These are phyloP conservation scores for Labeo calbasu DNA, from an alignment of 2,797 vertebrate species.

Conservation along the genomic window DNA sequence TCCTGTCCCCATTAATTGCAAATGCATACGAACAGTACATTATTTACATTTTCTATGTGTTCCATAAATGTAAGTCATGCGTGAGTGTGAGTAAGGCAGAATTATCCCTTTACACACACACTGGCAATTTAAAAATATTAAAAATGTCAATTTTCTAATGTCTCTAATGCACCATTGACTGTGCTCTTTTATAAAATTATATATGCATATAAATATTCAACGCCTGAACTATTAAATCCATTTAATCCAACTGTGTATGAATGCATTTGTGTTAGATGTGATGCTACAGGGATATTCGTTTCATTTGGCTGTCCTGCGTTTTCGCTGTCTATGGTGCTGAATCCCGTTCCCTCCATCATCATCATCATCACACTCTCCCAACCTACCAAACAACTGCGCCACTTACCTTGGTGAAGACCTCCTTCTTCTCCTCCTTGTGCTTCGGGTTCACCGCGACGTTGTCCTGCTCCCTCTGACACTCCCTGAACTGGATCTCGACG, in stretches of 20 bases:
- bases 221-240: background rate
- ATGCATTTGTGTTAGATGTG: background rate
- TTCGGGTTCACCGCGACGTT: slow-evolving; percentile 66
- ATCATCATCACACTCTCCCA: slow-evolving; percentile 8
- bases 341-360: slow-evolving; percentile 57
- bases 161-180: background rate
- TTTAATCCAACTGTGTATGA: background rate
- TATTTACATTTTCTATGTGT: background rate
- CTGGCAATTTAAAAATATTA: no score
- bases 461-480: slow-evolving; percentile 77
- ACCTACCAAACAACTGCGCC: slow-evolving; percentile 6
- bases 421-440: slow-evolving; percentile 83
- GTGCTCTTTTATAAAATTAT: no score
- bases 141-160: background rate
- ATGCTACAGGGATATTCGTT: background rate
- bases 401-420: slow-evolving; percentile 80
- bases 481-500: slow-evolving; percentile 80
- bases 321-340: slow-evolving; percentile 85
- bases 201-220: background rate
- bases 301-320: background rate
- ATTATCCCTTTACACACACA: background rate
- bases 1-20: background rate
- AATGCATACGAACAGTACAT: background rate
- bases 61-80: background rate
- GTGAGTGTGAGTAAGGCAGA: background rate